Base-by-base conservation (phyloP, 2,113 vertebrate species). In the Ochotona princeps region DNA sequence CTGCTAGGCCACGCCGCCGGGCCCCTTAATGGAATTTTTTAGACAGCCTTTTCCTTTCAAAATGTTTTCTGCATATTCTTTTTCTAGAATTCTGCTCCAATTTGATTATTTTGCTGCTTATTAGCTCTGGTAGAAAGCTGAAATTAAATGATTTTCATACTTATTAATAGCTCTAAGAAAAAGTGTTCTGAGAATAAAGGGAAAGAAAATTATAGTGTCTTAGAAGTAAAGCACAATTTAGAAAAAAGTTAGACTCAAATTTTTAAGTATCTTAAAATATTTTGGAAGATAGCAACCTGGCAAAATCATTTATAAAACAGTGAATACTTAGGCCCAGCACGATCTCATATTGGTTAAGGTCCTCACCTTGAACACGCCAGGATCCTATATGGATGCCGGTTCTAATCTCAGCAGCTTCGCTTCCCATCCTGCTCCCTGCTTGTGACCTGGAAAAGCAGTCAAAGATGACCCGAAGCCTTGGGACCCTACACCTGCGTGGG, bases 81-180 rank as follows among this genome's bases (percentile, higher is more conserved):
- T 83, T 30, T 78, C 14, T 84, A 82, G 10, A 92, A 87, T 89
- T 86, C 13, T 54, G 35, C 6, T 82, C 8, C 17, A 81, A 73
- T 49, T 87, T 95, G 32, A 76, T 91, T 74, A 79, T 54, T 94
- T 91, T 81, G 9, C 8, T 89, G 1, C 23, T 75, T 51, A 94
- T 74, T 91, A 78, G 9, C 15, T 87, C 25, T 69, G 21, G 25
- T 66, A 60, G 66, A 92, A 91, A 94, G 83, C 8, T 54, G 54
- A 94, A 93, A 78, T 81, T 83, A 94, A 18, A 76, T 23, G 47
- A 74, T 57, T 23, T 5, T 76, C 44, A 60, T 44, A 32, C 32
- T 87, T 93, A 63, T 60, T 94, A 89, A 65, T 13, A 38, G 30
- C 91, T 89, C 57, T 87, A 83, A 83, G 89, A 75, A 83, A 90